Conservation (phyloP, 2,113 vertebrate genomes). For the Geococcyx californianus region DNA sequence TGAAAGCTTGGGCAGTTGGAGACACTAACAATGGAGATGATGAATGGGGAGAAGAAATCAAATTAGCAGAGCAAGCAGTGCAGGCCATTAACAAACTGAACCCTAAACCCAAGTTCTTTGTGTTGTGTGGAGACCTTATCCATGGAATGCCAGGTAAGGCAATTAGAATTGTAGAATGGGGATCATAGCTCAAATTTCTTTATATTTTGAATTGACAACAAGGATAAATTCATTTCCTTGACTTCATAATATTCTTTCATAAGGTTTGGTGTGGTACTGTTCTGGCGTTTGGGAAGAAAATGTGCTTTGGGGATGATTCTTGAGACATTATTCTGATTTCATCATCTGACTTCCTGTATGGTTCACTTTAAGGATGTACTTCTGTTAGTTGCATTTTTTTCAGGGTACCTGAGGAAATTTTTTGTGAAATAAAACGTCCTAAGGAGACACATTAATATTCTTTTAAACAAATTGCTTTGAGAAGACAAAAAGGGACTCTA, state of each 20-base stretch:
- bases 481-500: background rate
- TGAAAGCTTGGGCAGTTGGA: slow-evolving; percentile 90
- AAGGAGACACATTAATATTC: background rate
- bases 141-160: slow-evolving; percentile 93
- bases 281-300: background rate
- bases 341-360: background rate
- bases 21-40: slow-evolving; percentile 83
- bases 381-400: background rate
- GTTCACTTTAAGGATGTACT: background rate
- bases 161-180: background rate
- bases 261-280: background rate
- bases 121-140: slow-evolving; percentile 91
- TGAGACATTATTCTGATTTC: background rate
- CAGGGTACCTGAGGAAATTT: background rate
- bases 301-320: background rate
- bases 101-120: slow-evolving; percentile 88
- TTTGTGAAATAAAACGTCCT: background rate
- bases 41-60: slow-evolving; percentile 90
- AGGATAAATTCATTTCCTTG: background rate
- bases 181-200: background rate
- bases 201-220: background rate
- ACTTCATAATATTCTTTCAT: background rate
- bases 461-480: background rate
- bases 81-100: slow-evolving; percentile 84
- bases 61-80: slow-evolving; percentile 85